phyloP scores from a whole-genome alignment of 1,140 invertebrate genomes.

The Lanistes nyassanus region DNA sequence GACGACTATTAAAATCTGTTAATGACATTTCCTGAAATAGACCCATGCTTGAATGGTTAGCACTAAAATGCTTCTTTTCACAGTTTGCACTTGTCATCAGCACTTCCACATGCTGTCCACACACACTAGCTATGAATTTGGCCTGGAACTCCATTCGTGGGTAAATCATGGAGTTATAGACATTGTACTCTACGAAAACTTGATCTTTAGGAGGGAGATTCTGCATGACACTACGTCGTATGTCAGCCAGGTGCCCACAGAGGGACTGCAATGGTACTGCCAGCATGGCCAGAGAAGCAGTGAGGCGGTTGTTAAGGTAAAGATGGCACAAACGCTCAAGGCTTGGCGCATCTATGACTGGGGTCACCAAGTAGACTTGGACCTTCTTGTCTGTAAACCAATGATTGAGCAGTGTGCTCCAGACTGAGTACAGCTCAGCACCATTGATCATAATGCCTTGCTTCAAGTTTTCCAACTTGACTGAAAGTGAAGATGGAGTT shows the following conservation, averaged over 20 bases:
- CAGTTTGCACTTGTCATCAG: slow-evolving; percentile 53
- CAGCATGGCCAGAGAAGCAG: slow-evolving; percentile 48
- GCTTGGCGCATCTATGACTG: slow-evolving; percentile 45
- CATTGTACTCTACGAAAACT: slow-evolving; percentile 55
- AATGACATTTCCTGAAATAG: slow-evolving; percentile 46
- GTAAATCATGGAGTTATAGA: slow-evolving; percentile 49
- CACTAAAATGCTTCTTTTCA: slow-evolving; percentile 46
- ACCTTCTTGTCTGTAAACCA: slow-evolving; percentile 45
- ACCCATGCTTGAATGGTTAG: slow-evolving; percentile 37
- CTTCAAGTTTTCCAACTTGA: slow-evolving; percentile 31
- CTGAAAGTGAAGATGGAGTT: slow-evolving; percentile 20
- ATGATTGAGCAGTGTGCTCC: slow-evolving; percentile 48
- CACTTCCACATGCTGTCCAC: slow-evolving; percentile 40
- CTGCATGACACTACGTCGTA: slow-evolving; percentile 39
- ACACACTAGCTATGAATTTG: slow-evolving; percentile 52
- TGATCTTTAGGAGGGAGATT: slow-evolving; percentile 42
- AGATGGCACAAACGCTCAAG: slow-evolving; percentile 47
- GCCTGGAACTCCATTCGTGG: slow-evolving; percentile 43
- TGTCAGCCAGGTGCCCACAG: slow-evolving; percentile 40
- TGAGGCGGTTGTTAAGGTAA: slow-evolving; percentile 44
- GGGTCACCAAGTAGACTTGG: slow-evolving; percentile 51
- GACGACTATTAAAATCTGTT: slow-evolving; percentile 40
- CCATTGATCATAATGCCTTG: slow-evolving; percentile 29
- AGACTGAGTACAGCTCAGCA: slow-evolving; percentile 44
- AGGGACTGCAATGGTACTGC: slow-evolving; percentile 42